phyloP scores from a whole-genome alignment of 2,113 vertebrate species.

The Notothenia coriiceps region DNA sequence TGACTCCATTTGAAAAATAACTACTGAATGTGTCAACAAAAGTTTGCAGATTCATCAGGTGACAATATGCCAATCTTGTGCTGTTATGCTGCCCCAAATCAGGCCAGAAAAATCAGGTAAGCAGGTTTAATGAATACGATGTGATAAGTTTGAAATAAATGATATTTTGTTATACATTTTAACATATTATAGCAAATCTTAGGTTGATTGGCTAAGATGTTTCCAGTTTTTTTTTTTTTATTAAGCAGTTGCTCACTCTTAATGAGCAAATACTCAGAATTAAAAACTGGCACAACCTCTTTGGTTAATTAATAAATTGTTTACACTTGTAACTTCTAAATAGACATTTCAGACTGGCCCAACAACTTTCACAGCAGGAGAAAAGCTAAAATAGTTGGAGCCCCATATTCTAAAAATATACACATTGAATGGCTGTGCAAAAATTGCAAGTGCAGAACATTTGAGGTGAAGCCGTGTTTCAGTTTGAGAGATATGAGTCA shows the following conservation, averaged over 20 bases:
- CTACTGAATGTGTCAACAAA: background rate
- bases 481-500: constrained; percentile 77
- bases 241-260: background rate
- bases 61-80: background rate
- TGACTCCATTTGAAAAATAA: background rate
- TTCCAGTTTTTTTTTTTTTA: background rate
- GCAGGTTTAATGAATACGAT: background rate
- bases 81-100: background rate
- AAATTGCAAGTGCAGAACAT: constrained; percentile 5
- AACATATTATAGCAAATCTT: background rate
- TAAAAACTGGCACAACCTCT: constrained; percentile 6
- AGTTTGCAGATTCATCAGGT: background rate
- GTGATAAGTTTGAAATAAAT: too few relatives aligned
- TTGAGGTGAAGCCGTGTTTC: constrained; percentile 14
- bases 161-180: too few relatives aligned
- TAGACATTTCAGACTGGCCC: background rate
- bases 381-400: background rate
- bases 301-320: constrained; percentile 6
- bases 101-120: background rate
- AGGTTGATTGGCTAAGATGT: background rate
- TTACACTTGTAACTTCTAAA: constrained; percentile 3
- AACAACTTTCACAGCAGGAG: constrained; percentile 3
- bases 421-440: background rate
- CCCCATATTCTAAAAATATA: background rate
- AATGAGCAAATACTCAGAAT: constrained; percentile 22